A percentile compares a stretch with the other conserved stretches of the same genome.
Evolutionary conservation across 2,888 invertebrate species (phyloP).

Genomic region (Drymonia ruficornis): DNA sequence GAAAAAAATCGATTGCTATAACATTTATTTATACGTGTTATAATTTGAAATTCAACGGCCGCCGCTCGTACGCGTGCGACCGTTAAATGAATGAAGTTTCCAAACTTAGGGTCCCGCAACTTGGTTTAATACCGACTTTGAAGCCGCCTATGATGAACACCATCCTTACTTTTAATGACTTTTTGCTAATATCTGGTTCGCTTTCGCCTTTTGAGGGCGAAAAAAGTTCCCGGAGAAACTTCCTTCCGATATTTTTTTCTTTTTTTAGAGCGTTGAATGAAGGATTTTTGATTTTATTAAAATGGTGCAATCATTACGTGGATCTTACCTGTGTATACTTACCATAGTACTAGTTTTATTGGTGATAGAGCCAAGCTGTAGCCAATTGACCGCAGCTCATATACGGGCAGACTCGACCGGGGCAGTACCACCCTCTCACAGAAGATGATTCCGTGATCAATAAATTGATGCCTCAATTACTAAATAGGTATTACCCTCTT

Average conservation of each 20-base stretch:
- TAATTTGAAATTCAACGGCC: constrained; percentile 73
- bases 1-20: constrained; percentile 17
- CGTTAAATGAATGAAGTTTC: constrained; percentile 85
- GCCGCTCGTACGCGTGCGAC: constrained; percentile 65
- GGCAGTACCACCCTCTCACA: no score
- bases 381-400: no score
- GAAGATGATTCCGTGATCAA: no score
- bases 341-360: no score
- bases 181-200: constrained; percentile 81
- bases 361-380: no score
- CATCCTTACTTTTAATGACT: constrained; percentile 83
- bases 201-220: constrained; percentile 55
- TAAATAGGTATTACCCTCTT: no score
- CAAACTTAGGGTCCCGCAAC: constrained; percentile 73
- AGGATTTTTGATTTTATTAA: constrained; percentile 6
- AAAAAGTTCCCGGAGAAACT: constrained; percentile 46
- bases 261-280: constrained; percentile 17
- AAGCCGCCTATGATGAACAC: constrained; percentile 77
- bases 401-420: no score
- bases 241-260: constrained; percentile 31
- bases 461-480: no score
- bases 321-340: no score
- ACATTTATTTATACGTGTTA: constrained; percentile 43
- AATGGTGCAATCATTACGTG: no score
- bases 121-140: constrained; percentile 79